Evolutionary conservation across 2,113 vertebrate genomes (phyloP), one percentile per base, ranked within the genome.

Genomic region (Mastomys coucha): DNA sequence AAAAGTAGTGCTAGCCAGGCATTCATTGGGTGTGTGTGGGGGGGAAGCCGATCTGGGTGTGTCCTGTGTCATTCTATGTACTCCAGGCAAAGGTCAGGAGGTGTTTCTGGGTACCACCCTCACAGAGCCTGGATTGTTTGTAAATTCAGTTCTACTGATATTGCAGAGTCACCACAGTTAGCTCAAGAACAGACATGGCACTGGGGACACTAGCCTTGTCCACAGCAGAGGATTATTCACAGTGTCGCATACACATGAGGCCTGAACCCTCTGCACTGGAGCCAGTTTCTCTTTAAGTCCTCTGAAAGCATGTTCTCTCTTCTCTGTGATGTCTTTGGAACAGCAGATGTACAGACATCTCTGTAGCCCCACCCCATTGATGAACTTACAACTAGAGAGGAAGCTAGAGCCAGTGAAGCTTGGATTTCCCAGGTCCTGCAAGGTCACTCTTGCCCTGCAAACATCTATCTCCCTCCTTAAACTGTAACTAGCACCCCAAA

Each of bases 161-260:
- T 63, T 42, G 78, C 17, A 26, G 81, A 24, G n/a, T n/a, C 33
- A 56, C 39, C 11, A 39, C 9, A 42, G 6, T 70, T 53, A 81
- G 80, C 39, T 51, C 2, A 19, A 56, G 3, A 86, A n/a, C 4
- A 31, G 13, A 9, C 51, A 5, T 1, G 10, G 87, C 70, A 17
- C 14, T 36, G 5, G 10, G 45, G 12, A 0, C 87, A 14, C 67
- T 80, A 26, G 39, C 65, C 85, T 17, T 33, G 20, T 51, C 76
- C 8, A 49, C 33, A 8, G 0, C 1, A 53, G 13, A 49, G 26
- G 5, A 7, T 51, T 0, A 0, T 1, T 31, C 16, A 56, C n/a
- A 58, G 5, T 8, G 7, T 45, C 16, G 5, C 49, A 12, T 26
- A 22, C 20, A 39, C 1, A 19, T 14, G 20, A 60, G 39, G 51